These are phyloP conservation scores for Salarias fasciatus DNA, from an alignment of 2,797 vertebrate genomes.

Conservation along the genomic window DNA sequence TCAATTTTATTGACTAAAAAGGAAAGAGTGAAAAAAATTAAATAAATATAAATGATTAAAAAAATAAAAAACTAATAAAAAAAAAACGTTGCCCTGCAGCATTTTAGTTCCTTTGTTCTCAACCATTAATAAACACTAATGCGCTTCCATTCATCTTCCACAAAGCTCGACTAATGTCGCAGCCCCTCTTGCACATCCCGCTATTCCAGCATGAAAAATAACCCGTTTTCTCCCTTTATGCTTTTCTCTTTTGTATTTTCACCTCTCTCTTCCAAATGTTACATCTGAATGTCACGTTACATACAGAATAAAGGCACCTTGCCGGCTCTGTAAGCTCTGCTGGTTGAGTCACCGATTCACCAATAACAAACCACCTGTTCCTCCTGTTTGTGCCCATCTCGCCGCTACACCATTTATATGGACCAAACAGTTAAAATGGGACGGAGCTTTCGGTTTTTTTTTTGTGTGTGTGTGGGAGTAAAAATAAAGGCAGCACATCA, in stretches of 20 bases:
- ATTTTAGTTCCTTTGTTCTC: constrained; percentile 57
- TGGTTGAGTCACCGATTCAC: constrained; percentile 3
- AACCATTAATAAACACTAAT: constrained; percentile 70
- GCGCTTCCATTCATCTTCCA: constrained; percentile 63
- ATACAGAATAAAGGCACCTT: neutral
- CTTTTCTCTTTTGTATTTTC: constrained; percentile 33
- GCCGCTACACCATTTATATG: no score
- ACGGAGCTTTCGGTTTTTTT: no score
- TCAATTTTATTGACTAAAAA: no score
- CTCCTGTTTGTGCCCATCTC: no score
- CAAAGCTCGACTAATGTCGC: constrained; percentile 42
- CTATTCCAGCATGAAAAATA: constrained; percentile 32
- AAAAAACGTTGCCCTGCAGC: constrained; percentile 22
- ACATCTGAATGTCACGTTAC: neutral
- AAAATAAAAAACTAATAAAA: constrained; percentile 15
- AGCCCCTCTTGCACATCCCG: constrained; percentile 21
- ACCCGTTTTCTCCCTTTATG: constrained; percentile 41
- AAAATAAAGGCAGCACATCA: no score
- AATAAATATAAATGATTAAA: constrained; percentile 3
- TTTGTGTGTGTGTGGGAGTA: no score
- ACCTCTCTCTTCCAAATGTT: constrained; percentile 19
- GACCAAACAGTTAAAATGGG: neutral
- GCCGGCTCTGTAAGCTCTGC: neutral
- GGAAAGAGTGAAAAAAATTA: neutral
- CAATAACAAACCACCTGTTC: neutral